A percentile compares a stretch with the other conserved stretches of the same genome.
phyloP scores from a whole-genome alignment of 2,797 vertebrate genomes.

The Otus scops region DNA sequence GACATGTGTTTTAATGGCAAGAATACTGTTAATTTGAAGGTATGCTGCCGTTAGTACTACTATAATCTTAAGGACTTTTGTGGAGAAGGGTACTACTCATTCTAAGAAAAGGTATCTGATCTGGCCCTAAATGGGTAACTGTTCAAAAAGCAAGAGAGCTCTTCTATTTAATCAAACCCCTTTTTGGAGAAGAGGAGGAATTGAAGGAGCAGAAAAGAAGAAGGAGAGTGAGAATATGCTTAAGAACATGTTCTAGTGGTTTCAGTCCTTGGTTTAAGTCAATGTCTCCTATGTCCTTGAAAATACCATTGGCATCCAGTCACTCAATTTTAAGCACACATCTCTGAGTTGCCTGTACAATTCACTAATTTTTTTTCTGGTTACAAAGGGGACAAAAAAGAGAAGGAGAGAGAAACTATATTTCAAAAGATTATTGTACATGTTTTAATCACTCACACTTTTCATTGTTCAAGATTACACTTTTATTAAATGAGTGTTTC shows the following conservation, averaged over 20 bases:
- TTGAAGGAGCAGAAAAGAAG: slow-evolving; percentile 3
- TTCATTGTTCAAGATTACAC: slow-evolving; percentile 28
- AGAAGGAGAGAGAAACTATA: background rate
- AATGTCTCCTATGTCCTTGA: slow-evolving; percentile 27
- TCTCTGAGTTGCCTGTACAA: background rate
- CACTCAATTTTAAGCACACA: slow-evolving; percentile 22
- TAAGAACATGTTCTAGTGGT: slow-evolving; percentile 45
- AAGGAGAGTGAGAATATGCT: background rate
- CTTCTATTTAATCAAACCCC: slow-evolving; percentile 47
- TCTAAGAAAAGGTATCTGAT: background rate
- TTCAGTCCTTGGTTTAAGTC: slow-evolving; percentile 35
- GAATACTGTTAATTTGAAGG: background rate
- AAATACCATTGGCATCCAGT: slow-evolving; percentile 9
- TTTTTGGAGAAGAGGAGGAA: background rate
- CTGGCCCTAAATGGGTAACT: background rate
- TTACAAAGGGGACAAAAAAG: background rate
- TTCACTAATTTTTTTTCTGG: background rate
- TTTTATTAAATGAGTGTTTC: slow-evolving; percentile 59
- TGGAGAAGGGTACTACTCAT: background rate
- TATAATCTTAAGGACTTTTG: slow-evolving; percentile 12
- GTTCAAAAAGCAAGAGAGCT: slow-evolving; percentile 24
- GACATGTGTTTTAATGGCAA: background rate
- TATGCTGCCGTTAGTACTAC: background rate
- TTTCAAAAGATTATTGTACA: background rate
- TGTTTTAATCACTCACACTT: slow-evolving; percentile 16